Evolutionary conservation across 2,113 vertebrate species (phyloP).

Genomic region (Astur gentilis): DNA sequence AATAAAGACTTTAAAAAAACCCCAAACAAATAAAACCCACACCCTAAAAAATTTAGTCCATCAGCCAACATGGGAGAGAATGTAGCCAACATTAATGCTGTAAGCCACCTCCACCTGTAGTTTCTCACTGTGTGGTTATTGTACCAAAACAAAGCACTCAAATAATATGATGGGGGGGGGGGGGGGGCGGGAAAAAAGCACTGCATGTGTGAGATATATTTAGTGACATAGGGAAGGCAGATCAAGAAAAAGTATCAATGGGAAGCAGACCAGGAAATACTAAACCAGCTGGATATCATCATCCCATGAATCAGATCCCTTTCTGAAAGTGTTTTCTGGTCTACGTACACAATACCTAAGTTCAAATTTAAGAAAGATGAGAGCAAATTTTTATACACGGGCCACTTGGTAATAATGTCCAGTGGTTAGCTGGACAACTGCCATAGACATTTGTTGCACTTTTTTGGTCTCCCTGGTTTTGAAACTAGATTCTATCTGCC

Average conservation of each 20-base stretch:
- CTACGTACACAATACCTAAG: background rate
- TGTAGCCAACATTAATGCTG: background rate
- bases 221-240: background rate
- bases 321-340: background rate
- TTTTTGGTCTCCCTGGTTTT: background rate
- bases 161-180: background rate
- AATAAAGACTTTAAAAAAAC: accelerated
- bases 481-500: no score
- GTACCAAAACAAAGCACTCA: background rate
- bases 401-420: background rate
- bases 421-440: background rate
- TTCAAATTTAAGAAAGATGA: background rate
- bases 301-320: background rate
- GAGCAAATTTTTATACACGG: background rate
- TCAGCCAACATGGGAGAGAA: background rate
- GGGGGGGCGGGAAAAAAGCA: background rate
- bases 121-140: background rate
- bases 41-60: background rate
- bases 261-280: background rate
- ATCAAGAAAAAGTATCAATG: background rate
- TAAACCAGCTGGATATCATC: background rate
- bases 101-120: background rate
- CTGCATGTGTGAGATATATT: background rate
- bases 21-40: background rate
- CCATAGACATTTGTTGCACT: background rate